Evolutionary conservation across 2,797 vertebrate genomes (phyloP).

Genomic region (Chelidonichthys spinosus): DNA sequence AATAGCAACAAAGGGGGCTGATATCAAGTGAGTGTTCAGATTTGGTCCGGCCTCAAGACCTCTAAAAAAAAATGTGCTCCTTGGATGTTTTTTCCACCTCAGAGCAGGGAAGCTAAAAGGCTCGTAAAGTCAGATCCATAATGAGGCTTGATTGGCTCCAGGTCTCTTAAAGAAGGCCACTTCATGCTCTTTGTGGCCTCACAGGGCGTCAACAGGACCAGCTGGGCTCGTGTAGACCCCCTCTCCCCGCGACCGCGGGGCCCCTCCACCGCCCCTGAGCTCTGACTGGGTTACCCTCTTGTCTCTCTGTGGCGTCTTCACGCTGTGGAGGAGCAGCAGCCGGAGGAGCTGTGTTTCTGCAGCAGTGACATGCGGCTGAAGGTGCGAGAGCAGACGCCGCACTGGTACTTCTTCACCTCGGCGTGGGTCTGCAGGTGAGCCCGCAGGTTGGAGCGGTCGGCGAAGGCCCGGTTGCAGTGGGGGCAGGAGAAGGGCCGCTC

Average conservation of each 20-base stretch:
- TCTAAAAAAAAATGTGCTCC: slow-evolving; percentile 49
- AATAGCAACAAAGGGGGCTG: slow-evolving; percentile 57
- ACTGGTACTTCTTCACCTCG: slow-evolving; percentile 98
- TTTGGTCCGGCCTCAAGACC: slow-evolving; percentile 71
- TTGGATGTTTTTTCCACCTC: slow-evolving; percentile 48
- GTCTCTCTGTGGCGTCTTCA: slow-evolving; percentile 63
- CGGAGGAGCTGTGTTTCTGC: slow-evolving; percentile 93
- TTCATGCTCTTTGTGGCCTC: slow-evolving; percentile 54
- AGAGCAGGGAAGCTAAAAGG: slow-evolving; percentile 29
- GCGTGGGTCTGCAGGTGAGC: slow-evolving; percentile 98
- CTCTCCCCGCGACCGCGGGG: slow-evolving; percentile 18
- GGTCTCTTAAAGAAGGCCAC: slow-evolving; percentile 58
- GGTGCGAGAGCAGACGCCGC: slow-evolving; percentile 92
- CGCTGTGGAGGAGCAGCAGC: slow-evolving; percentile 85
- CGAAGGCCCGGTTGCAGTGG: slow-evolving; percentile 96
- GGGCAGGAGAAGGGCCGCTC: slow-evolving; percentile 87
- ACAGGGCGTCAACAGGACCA: slow-evolving; percentile 53
- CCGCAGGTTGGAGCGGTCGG: slow-evolving; percentile 96
- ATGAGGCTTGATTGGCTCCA: slow-evolving; percentile 57
- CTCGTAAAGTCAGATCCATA: slow-evolving; percentile 66
- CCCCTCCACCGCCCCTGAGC: slow-evolving; percentile 58
- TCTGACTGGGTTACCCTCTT: slow-evolving; percentile 38
- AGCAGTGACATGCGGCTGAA: slow-evolving; percentile 98
- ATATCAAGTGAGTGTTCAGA: slow-evolving; percentile 63
- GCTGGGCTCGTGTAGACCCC: slow-evolving; percentile 42